phyloP scores from a whole-genome alignment of 1,140 invertebrate species.

The Cherax quadricarinatus region DNA sequence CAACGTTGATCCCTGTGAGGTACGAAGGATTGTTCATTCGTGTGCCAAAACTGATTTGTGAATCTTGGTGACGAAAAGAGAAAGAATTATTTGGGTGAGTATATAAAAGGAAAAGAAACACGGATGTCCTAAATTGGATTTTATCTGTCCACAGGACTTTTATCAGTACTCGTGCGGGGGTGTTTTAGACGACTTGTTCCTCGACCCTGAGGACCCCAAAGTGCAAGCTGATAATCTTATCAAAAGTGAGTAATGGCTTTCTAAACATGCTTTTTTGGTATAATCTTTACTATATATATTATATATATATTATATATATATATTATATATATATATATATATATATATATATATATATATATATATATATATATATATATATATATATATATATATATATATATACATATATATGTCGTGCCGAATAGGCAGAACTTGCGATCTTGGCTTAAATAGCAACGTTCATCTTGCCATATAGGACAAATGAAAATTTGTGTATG shows the following conservation, averaged over 20 bases:
- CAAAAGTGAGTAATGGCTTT: constrained; percentile 17
- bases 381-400: too few species aligned
- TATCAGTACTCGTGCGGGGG: constrained; percentile 71
- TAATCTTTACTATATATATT: not conserved
- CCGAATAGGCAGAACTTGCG: too few species aligned
- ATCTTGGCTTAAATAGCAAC: too few species aligned
- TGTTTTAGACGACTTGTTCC: constrained; percentile 36
- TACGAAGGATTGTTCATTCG: not conserved
- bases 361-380: too few species aligned
- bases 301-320: not conserved
- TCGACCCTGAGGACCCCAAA: constrained; percentile 41
- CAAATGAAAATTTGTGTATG: too few species aligned
- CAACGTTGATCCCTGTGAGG: not conserved
- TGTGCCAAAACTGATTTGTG: too few species aligned
- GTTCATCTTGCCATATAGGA: too few species aligned
- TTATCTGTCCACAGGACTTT: constrained; percentile 55
- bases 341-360: not conserved
- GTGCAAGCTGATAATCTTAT: not conserved
- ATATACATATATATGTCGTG: too few species aligned
- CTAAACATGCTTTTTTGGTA: not conserved
- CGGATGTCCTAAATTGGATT: not conserved
- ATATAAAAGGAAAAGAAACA: not conserved
- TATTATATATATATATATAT: not conserved
- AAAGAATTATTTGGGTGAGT: too few species aligned
- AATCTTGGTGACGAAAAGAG: too few species aligned